Evolutionary conservation across 2,888 invertebrate genomes (phyloP), one percentile per base, ranked within the genome.

Genomic region (Eustalomyia histrio): DNA sequence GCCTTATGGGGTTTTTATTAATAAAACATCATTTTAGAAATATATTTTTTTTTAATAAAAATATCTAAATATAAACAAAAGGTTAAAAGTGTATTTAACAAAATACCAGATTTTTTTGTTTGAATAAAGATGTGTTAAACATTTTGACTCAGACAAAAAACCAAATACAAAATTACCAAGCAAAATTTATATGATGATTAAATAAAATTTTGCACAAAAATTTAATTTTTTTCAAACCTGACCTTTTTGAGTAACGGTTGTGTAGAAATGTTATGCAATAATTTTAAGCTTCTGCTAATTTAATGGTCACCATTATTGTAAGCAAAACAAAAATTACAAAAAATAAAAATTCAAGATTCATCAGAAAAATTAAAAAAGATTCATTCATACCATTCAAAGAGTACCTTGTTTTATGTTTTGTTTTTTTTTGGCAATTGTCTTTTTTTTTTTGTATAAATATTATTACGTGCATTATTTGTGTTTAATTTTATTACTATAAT

Each of bases 211-310:
- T 29, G 29, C 7, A 29, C 29, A 29, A 29, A 29, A 4, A 29
- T 21, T 1, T 24, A 14, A 16, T 50, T 69, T 74, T 50, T 57
- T 68, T 55, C 67, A 78, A 78, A 78, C 72, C 78, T 78, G 78
- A 78, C 78, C 78, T 78, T 78, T 78, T 78, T 60, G 21, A 50
- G 47, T 67, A 73, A 78, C 78, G 65, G 78, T 67, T 72, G 24
- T 68, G 12, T 33, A 1, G 6, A 16, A 5, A 39, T n/a, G 33
- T 65, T 73, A 12, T 24, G 73, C 73, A 64, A 65, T 73, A 21
- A 33, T 3, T 35, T 50, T 57, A 50, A 65, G 64, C 73, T 64
- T 57, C 50, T 64, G 64, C 73, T 50, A 24, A 64, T 64, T 73
- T 57, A 57, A 73, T 57, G 57, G 47, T 43, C 21, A 50, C 16